Percentiles rank a stretch among this genome's conserved stretches.
Conservation (phyloP, 2,888 invertebrate genomes). For the Muschampia staudingeri region DNA sequence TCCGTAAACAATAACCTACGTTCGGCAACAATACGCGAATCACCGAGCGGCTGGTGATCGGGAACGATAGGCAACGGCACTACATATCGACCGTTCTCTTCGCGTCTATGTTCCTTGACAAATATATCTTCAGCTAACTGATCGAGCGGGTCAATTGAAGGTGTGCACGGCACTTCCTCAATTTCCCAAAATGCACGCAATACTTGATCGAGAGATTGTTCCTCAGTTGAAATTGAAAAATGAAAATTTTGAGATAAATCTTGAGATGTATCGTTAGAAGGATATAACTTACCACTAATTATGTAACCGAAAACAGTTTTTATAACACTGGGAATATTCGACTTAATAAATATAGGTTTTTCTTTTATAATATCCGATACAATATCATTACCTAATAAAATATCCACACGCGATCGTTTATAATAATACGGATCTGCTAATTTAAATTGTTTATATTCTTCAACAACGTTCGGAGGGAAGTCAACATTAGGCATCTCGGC, state of each 20-base stretch:
- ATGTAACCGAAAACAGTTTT: constrained; percentile 11
- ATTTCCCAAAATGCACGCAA: constrained; percentile 7
- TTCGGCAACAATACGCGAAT: neutral
- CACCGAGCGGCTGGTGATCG: constrained; percentile 4
- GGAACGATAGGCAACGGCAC: neutral
- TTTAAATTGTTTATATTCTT: neutral
- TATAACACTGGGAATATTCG: constrained; percentile 10
- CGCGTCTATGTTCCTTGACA: neutral
- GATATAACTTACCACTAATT: neutral
- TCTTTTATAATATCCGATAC: neutral
- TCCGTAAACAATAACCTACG: neutral
- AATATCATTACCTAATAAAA: constrained; percentile 1
- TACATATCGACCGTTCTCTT: neutral
- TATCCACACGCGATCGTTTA: constrained; percentile 1
- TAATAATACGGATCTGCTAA: constrained; percentile 2
- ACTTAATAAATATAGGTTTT: constrained; percentile 5
- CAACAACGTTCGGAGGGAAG: neutral
- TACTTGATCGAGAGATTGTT: constrained; percentile 9
- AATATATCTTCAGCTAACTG: neutral
- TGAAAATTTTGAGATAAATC: neutral
- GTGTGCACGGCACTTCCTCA: constrained; percentile 12
- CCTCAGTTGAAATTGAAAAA: neutral
- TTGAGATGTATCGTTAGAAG: neutral
- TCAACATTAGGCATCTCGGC: constrained; percentile 5
- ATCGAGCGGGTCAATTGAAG: neutral